Evolutionary conservation across 2,797 vertebrate species (phyloP).

Genomic region (Cynopterus sphinx): DNA sequence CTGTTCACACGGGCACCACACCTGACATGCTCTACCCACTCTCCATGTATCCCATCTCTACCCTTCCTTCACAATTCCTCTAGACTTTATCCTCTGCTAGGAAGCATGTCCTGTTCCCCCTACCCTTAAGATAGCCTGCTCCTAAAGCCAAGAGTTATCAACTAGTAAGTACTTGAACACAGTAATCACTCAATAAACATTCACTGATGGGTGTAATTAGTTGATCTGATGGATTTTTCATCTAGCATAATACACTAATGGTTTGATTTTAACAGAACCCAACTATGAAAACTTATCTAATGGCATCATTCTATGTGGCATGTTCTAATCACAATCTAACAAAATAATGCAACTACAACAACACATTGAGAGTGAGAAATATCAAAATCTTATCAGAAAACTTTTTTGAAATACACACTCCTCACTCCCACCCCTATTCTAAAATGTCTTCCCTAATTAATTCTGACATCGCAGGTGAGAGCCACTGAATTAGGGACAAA

Average conservation of each 20-base stretch:
- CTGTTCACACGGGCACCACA: accelerated
- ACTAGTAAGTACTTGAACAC: background rate
- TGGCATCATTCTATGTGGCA: background rate
- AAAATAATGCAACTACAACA: background rate
- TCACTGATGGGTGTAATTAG: background rate
- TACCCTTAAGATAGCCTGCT: background rate
- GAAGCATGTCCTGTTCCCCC: background rate
- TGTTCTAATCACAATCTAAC: background rate
- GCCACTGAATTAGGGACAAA: background rate
- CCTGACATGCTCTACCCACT: background rate
- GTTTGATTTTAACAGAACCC: background rate
- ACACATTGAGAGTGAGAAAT: background rate
- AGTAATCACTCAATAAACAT: background rate
- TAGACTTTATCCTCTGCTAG: background rate
- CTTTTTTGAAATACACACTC: background rate
- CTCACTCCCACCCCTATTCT: background rate
- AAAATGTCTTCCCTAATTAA: background rate
- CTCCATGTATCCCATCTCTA: background rate
- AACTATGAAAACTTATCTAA: background rate
- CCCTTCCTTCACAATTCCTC: background rate
- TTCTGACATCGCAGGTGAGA: background rate
- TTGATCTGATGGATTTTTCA: background rate
- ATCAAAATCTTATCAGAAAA: background rate
- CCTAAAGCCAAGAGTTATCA: background rate
- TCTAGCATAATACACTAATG: background rate